These are phyloP conservation scores for Amiota minor DNA, from an alignment of 2,888 invertebrate species.

Conservation along the genomic window DNA sequence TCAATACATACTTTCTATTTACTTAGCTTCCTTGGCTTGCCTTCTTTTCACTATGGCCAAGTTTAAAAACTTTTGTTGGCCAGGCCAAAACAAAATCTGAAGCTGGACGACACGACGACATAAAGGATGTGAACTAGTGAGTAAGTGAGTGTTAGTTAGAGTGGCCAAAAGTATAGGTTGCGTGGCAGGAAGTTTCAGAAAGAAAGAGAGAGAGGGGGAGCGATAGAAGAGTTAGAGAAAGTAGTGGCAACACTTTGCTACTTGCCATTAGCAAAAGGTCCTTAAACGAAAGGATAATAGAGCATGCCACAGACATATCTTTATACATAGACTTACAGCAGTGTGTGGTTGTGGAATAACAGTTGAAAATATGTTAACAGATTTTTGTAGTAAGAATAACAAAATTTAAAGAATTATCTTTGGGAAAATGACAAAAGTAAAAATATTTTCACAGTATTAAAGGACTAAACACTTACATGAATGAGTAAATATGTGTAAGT, in stretches of 20 bases:
- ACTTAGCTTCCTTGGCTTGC: not conserved
- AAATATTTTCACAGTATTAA: constrained; percentile 51
- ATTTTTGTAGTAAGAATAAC: constrained; percentile 43
- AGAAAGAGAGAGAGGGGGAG: too few relatives aligned
- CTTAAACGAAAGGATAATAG: too few relatives aligned
- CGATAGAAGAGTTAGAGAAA: not conserved
- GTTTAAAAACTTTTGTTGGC: constrained; percentile 3
- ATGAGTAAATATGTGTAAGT: not conserved
- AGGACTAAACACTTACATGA: not conserved
- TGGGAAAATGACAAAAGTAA: constrained; percentile 63
- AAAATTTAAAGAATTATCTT: constrained; percentile 52
- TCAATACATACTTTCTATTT: not conserved
- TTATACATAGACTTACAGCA: too few relatives aligned
- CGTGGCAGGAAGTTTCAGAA: too few relatives aligned
- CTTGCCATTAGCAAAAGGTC: too few relatives aligned
- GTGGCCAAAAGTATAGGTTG: too few relatives aligned
- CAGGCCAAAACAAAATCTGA: not conserved
- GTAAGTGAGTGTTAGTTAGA: too few relatives aligned
- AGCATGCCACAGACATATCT: too few relatives aligned
- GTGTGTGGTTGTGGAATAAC: not conserved
- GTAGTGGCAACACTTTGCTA: not conserved
- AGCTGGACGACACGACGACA: too few relatives aligned
- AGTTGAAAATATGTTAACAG: constrained; percentile 45
- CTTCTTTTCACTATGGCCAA: not conserved
- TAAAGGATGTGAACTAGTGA: too few relatives aligned